phyloP scores from a whole-genome alignment of 1,140 invertebrate genomes.

The Lamellibrachia luymesi region DNA sequence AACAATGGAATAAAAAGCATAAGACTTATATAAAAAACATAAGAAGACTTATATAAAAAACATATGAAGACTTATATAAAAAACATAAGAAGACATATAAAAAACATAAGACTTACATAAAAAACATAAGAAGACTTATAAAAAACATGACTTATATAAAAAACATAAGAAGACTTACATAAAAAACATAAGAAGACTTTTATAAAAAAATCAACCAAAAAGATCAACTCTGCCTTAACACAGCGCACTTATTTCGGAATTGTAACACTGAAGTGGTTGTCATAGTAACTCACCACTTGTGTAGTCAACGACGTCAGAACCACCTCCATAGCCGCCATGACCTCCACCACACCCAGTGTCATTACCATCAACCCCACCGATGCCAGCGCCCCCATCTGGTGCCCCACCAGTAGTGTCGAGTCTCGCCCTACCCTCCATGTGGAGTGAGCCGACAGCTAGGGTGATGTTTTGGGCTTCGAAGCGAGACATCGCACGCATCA shows the following conservation, averaged over 20 bases:
- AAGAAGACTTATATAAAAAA: no score
- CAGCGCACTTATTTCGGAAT: background rate
- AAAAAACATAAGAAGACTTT: no score
- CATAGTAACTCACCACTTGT: conserved; percentile 20
- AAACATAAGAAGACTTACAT: no score
- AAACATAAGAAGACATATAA: no score
- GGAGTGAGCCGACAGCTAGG: conserved; percentile 27
- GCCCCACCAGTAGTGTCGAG: conserved; percentile 36
- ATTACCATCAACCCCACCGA: conserved; percentile 23
- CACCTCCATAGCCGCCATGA: conserved; percentile 44
- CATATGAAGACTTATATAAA: no score
- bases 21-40: no score
- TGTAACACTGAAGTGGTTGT: conserved; percentile 27
- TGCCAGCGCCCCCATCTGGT: background rate
- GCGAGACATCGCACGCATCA: conserved; percentile 37
- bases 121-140: no score
- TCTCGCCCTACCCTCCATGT: conserved; percentile 40
- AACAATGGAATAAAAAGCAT: no score
- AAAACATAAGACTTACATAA: no score
- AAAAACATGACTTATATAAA: no score
- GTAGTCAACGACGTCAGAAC: conserved; percentile 11
- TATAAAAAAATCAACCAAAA: no score
- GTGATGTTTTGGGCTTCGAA: conserved; percentile 34
- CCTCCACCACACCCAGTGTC: conserved; percentile 34
- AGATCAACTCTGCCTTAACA: background rate